phyloP scores from a whole-genome alignment of 1,140 invertebrate genomes.

The Macrocentrus cingulum region DNA sequence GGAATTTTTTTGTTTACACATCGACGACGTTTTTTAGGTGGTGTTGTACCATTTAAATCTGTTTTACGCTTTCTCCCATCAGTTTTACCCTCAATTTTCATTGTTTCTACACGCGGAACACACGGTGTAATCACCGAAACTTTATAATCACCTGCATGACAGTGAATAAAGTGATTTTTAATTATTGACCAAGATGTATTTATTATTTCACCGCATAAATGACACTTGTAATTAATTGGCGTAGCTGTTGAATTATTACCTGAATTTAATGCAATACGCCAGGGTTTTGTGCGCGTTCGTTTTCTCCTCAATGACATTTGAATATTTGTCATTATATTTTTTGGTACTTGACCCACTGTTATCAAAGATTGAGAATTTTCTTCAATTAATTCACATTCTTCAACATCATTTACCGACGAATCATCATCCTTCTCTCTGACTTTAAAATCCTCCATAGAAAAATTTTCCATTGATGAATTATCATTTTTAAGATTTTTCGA shows the following conservation, averaged over 20 bases:
- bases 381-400: too few relatives aligned
- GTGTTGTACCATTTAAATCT: slow-evolving; percentile 12
- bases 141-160: slow-evolving; percentile 40
- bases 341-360: not conserved
- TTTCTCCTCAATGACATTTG: not conserved
- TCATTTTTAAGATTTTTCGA: too few relatives aligned
- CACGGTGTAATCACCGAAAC: slow-evolving; percentile 34
- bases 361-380: too few relatives aligned
- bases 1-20: slow-evolving; percentile 40
- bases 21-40: slow-evolving; percentile 40
- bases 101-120: slow-evolving; percentile 32
- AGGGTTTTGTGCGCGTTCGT: slow-evolving; percentile 21
- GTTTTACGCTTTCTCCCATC: slow-evolving; percentile 38
- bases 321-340: not conserved
- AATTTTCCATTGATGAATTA: too few relatives aligned
- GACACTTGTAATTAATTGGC: slow-evolving; percentile 43
- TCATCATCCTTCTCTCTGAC: too few relatives aligned
- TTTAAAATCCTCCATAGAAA: too few relatives aligned
- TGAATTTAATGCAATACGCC: slow-evolving; percentile 42
- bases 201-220: slow-evolving; percentile 46
- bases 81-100: slow-evolving; percentile 35
- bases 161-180: slow-evolving; percentile 40
- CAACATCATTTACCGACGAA: too few relatives aligned
- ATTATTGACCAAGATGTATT: slow-evolving; percentile 43
- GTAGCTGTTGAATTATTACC: slow-evolving; percentile 25